Evolutionary conservation across 1,140 invertebrate species (phyloP).

Genomic region (Pogonus chalceus): DNA sequence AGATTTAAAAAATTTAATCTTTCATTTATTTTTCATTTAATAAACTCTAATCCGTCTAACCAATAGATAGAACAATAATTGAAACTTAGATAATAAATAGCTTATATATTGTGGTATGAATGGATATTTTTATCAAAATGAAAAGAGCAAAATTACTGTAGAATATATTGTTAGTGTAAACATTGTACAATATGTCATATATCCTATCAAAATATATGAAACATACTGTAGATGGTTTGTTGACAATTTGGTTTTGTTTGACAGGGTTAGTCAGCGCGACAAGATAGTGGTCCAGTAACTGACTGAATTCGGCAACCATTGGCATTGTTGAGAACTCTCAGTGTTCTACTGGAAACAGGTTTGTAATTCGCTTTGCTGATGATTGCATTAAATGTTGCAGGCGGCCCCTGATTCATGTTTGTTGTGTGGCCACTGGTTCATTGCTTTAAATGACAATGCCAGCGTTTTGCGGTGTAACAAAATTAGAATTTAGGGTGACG

Average conservation of each 20-base stretch:
- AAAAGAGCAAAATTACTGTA: too few relatives aligned
- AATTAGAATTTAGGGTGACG: not conserved
- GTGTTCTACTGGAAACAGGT: not conserved
- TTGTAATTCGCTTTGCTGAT: not conserved
- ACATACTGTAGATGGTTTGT: not conserved
- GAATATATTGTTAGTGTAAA: too few relatives aligned
- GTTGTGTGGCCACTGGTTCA: slow-evolving; percentile 1
- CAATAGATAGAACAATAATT: too few relatives aligned
- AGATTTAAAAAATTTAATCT: too few relatives aligned
- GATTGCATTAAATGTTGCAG: slow-evolving; percentile 3
- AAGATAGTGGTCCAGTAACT: not conserved
- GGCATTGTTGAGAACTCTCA: not conserved
- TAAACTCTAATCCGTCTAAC: too few relatives aligned
- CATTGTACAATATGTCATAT: too few relatives aligned
- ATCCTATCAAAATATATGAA: too few relatives aligned
- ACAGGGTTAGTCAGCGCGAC: not conserved
- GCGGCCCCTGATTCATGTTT: not conserved
- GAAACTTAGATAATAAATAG: too few relatives aligned
- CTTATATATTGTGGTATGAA: too few relatives aligned
- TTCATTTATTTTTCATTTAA: too few relatives aligned
- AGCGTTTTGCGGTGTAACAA: not conserved
- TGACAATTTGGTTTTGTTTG: slow-evolving; percentile 7
- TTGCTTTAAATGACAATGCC: not conserved
- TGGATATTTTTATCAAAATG: too few relatives aligned
- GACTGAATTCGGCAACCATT: not conserved